Evolutionary conservation across 2,888 invertebrate genomes (phyloP), one percentile per base, ranked within the genome.

Genomic region (Mythimna albipuncta): DNA sequence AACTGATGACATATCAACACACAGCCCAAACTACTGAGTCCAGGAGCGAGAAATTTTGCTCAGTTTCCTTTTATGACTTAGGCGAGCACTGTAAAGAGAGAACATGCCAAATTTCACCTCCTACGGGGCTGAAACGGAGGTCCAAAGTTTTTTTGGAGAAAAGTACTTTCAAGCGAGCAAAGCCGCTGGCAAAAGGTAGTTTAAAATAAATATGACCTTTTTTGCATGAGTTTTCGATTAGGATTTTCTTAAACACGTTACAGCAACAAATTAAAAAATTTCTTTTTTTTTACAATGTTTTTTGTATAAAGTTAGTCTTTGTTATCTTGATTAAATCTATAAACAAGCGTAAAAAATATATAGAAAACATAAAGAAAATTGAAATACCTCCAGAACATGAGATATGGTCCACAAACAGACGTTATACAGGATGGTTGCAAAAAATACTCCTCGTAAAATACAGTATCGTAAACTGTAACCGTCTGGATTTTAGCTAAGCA

Each of bases 381-480:
- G 89, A 90, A 91, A 91, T 82, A 79, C 74, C 38, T 50, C 87
- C 86, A 89, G 85, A 88, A 89, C 81, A 85, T 88, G 89, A 91
- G 90, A 91, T 91, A 92, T 92, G 89, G 85, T 58, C 16, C 16
- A 64, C 75, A 68, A 80, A 64, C 75, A 70, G 61, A 83, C 38
- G 54, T 69, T 80, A 52, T 63, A 58, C 26, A 73, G 57, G 66
- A 41, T 64, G 68, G 80, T 62, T 50, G 35, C 38, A 62, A 83
- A 72, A 79, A 69, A 74, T 69, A 91, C 91, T 89, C 75, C 50
- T 83, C 84, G 75, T 81, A 80, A 81, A 81, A 70, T 61, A 63
- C 47, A 85, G 89, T 88, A 78, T 93, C 93, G 89, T 93, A 93
- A 94, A 93, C 91, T 85, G 83, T 82, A 87, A 88, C 85, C 88